These are phyloP conservation scores for Diplogasteroides magnus DNA, from an alignment of 1,140 invertebrate genomes.

Conservation along the genomic window DNA sequence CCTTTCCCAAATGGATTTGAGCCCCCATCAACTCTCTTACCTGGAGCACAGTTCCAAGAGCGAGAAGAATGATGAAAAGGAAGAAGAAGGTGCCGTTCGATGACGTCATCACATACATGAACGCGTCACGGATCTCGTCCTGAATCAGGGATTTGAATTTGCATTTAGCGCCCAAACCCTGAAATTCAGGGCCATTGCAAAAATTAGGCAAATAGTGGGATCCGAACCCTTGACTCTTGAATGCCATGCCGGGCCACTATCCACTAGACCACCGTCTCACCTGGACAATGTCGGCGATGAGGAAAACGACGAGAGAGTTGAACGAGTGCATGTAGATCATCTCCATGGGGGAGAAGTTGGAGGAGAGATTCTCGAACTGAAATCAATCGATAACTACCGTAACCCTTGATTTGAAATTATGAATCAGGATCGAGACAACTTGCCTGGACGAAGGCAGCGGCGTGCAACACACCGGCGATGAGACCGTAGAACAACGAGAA, in stretches of 20 bases:
- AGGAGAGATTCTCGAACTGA: constrained; percentile 20
- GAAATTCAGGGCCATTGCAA: too few relatives aligned
- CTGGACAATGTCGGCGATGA: constrained; percentile 33
- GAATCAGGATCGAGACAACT: constrained; percentile 38
- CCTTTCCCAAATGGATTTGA: not conserved
- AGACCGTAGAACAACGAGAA: constrained; percentile 59
- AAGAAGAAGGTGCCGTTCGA: constrained; percentile 51
- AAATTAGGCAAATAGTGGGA: too few relatives aligned
- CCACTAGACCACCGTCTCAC: constrained; percentile 5
- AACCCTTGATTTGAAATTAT: constrained; percentile 9
- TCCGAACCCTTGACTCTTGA: too few relatives aligned
- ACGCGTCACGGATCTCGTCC: constrained; percentile 37
- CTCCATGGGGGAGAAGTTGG: constrained; percentile 23
- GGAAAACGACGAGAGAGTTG: constrained; percentile 37
- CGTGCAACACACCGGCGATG: constrained; percentile 59
- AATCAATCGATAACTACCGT: not conserved
- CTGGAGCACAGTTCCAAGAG: constrained; percentile 58
- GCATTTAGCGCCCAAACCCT: too few relatives aligned
- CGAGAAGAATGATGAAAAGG: constrained; percentile 55
- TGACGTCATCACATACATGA: constrained; percentile 38
- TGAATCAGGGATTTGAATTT: constrained; percentile 11
- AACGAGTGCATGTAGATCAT: constrained; percentile 36
- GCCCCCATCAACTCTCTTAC: not conserved
- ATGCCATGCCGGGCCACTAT: too few relatives aligned
- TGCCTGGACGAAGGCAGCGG: constrained; percentile 59